These are phyloP conservation scores for Galaxias olidus DNA, from an alignment of 2,797 vertebrate species.

Conservation along the genomic window DNA sequence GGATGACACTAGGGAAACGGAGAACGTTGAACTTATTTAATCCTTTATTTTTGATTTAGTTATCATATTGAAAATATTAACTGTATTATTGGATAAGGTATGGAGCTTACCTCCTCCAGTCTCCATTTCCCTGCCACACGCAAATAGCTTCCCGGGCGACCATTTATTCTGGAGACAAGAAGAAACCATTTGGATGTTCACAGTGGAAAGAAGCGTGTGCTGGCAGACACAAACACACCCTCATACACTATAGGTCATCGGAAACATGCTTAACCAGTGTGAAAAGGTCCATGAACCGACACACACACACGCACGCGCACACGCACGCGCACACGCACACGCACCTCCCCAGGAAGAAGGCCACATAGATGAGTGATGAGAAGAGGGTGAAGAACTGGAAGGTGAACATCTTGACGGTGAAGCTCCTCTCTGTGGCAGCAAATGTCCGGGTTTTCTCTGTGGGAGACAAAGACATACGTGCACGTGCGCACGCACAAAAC, in stretches of 20 bases:
- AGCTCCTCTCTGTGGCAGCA: slow-evolving; percentile 83
- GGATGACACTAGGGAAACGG: slow-evolving; percentile 85
- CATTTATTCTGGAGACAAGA: slow-evolving; percentile 84
- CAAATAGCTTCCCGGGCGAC: slow-evolving; percentile 87
- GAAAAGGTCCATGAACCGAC: slow-evolving; percentile 72
- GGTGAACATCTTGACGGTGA: slow-evolving; percentile 91
- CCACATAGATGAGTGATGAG: slow-evolving; percentile 91
- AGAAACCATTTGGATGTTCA: neutral
- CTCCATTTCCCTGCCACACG: slow-evolving; percentile 87
- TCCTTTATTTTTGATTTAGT: too few species aligned
- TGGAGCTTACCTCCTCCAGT: slow-evolving; percentile 87
- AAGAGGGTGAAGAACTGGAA: slow-evolving; percentile 96
- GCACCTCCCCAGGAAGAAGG: slow-evolving; percentile 94
- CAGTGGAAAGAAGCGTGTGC: neutral
- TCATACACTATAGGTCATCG: too few species aligned
- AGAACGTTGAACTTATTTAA: too few species aligned
- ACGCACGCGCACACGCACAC: slow-evolving; percentile 7
- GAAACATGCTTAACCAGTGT: slow-evolving; percentile 45
- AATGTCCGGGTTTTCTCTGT: slow-evolving; percentile 85
- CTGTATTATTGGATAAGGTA: too few species aligned
- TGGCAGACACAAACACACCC: slow-evolving; percentile 4
- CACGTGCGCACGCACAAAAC: slow-evolving; percentile 15
- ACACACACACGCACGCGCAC: slow-evolving; percentile 14
- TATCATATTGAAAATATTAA: too few species aligned
- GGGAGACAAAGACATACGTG: too few species aligned